Conservation (phyloP, 2,113 vertebrate genomes). For the Cairina moschata region DNA sequence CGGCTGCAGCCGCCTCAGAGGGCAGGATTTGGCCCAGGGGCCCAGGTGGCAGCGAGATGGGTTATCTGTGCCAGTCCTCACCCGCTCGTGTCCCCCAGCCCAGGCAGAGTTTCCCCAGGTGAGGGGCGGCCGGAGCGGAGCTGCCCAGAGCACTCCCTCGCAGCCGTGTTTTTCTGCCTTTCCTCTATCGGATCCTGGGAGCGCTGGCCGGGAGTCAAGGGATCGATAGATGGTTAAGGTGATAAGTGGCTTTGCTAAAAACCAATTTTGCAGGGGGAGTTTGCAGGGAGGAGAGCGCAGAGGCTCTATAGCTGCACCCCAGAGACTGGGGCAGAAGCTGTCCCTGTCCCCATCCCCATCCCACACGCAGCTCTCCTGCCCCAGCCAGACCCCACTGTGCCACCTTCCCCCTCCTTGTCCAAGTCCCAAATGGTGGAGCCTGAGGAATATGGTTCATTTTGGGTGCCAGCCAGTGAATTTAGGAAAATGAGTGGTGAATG, state of each 20-base stretch:
- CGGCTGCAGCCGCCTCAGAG: accelerated
- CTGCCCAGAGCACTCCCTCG: no score
- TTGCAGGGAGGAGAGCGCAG: not conserved
- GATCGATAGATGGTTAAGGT: constrained; percentile 53
- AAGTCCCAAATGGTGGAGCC: not conserved
- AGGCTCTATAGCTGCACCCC: not conserved
- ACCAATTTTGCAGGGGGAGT: constrained; percentile 39
- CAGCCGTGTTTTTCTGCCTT: not conserved
- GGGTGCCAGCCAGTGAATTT: not conserved
- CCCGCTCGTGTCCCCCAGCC: no score
- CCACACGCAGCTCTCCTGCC: no score
- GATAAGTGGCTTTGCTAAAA: constrained; percentile 61
- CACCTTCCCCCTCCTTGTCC: not conserved
- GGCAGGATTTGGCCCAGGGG: not conserved
- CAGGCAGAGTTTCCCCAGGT: no score
- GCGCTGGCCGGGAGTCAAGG: constrained; percentile 1
- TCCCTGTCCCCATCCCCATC: no score
- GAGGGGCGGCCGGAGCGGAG: no score
- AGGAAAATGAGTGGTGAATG: not conserved
- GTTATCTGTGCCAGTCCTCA: not conserved
- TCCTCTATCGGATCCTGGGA: not conserved
- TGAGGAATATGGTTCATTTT: not conserved
- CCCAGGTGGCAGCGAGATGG: not conserved
- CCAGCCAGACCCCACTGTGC: no score
- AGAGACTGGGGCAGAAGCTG: no score